Evolutionary conservation across 2,888 invertebrate genomes (phyloP).

Genomic region (Drosophila peninsularis): DNA sequence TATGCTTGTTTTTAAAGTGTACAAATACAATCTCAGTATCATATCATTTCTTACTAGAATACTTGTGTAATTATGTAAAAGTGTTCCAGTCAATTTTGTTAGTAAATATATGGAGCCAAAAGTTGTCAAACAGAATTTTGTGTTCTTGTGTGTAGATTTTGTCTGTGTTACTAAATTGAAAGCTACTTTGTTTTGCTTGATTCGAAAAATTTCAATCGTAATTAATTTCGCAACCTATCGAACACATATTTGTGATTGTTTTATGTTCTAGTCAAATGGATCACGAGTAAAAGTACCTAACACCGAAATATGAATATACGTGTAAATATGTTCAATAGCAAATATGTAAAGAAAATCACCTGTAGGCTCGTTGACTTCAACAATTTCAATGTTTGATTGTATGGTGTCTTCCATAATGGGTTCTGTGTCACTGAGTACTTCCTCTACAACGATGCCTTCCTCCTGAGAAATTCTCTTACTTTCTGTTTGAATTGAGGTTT

Average conservation of each 20-base stretch:
- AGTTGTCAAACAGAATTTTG: conserved; percentile 35
- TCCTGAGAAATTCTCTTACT: conserved; percentile 83
- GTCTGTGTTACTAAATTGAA: conserved; percentile 45
- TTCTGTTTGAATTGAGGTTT: conserved; percentile 83
- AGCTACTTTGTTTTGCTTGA: conserved; percentile 25
- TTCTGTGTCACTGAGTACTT: conserved; percentile 84
- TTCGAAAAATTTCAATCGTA: conserved; percentile 23
- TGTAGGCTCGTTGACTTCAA: conserved; percentile 83
- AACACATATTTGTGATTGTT: conserved; percentile 11
- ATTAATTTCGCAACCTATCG: conserved; percentile 30
- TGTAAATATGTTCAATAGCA: conserved; percentile 20
- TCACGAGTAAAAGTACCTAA: background rate
- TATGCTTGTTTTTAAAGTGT: conserved; percentile 26
- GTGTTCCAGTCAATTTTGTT: conserved; percentile 45
- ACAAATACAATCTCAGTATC: conserved; percentile 41
- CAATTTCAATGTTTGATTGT: conserved; percentile 82
- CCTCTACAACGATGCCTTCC: conserved; percentile 83
- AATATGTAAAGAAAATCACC: conserved; percentile 75
- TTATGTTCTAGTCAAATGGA: conserved; percentile 14
- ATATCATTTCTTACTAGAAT: conserved; percentile 41
- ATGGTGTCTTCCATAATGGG: conserved; percentile 68
- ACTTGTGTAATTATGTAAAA: conserved; percentile 28
- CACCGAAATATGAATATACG: conserved; percentile 15
- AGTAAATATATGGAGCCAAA: conserved; percentile 51
- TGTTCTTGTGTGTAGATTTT: conserved; percentile 31